Percentiles rank a stretch among this genome's conserved stretches.
These are phyloP conservation scores for Parapsyche elsis DNA, from an alignment of 1,140 invertebrate genomes.

Conservation along the genomic window DNA sequence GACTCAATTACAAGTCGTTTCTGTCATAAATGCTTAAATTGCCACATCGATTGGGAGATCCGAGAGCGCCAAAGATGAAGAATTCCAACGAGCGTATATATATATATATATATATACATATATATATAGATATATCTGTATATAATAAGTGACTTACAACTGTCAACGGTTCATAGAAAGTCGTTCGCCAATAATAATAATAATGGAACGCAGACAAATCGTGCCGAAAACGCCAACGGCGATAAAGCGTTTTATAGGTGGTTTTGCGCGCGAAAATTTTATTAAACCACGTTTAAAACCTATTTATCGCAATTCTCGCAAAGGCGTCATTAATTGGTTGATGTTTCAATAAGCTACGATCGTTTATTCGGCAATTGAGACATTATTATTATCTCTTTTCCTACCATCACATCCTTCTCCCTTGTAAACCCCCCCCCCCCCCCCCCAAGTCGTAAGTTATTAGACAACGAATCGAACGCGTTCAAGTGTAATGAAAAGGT, in stretches of 20 bases:
- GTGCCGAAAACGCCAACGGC: not conserved
- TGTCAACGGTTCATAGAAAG: not conserved
- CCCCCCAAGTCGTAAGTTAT: too few species aligned
- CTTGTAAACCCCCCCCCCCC: too few species aligned
- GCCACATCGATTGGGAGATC: slow-evolving; percentile 11
- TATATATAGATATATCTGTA: too few species aligned
- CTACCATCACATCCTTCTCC: too few species aligned
- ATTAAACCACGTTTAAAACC: not conserved
- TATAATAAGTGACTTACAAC: not conserved
- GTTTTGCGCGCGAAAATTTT: not conserved
- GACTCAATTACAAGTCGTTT: slow-evolving; percentile 13
- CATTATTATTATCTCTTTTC: too few species aligned
- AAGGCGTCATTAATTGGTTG: too few species aligned
- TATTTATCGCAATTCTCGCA: too few species aligned
- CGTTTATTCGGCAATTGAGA: too few species aligned
- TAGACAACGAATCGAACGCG: too few species aligned
- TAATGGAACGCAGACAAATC: not conserved
- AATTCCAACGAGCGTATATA: not conserved
- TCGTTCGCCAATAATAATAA: not conserved
- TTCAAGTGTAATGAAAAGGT: too few species aligned
- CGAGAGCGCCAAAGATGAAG: not conserved
- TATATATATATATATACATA: too few species aligned
- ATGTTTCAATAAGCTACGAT: too few species aligned
- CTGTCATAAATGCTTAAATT: slow-evolving; percentile 28
- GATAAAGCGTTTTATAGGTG: slow-evolving; percentile 1